phyloP scores from a whole-genome alignment of 2,797 vertebrate genomes.

The Sebastiscus albofasciatus region DNA sequence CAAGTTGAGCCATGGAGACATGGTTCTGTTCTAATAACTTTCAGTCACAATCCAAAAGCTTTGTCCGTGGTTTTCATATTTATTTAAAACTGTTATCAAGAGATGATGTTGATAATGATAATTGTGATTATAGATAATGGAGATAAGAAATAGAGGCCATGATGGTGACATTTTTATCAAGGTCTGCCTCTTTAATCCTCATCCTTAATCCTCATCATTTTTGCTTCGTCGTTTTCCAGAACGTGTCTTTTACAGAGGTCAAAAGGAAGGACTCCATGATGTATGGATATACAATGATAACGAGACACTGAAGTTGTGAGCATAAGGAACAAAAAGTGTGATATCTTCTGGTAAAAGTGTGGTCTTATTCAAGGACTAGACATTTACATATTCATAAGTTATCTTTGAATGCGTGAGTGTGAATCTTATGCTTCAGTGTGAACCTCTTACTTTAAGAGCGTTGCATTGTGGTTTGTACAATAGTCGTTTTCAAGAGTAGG shows the following conservation, averaged over 20 bases:
- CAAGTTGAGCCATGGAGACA: neutral
- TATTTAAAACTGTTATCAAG: neutral
- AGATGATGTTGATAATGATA: neutral
- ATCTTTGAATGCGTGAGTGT: neutral
- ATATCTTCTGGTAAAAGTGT: neutral
- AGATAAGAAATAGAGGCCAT: neutral
- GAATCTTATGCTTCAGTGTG: neutral
- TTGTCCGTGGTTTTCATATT: neutral
- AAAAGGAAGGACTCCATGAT: neutral
- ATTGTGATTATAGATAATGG: neutral
- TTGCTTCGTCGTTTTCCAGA: neutral
- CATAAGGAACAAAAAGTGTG: too few relatives aligned
- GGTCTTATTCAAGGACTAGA: neutral
- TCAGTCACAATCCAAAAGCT: neutral
- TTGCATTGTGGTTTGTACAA: neutral
- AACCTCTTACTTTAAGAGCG: neutral
- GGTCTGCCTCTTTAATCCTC: neutral
- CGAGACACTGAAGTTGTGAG: neutral
- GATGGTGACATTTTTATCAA: neutral
- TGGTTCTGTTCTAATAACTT: neutral
- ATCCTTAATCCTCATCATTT: neutral
- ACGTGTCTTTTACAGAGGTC: neutral
- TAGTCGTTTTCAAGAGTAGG: too few relatives aligned
- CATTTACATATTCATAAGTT: neutral
- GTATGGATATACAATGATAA: neutral